Evolutionary conservation across 30 jellyfish, hydroid and myxozoan species (phyloP).

Genomic region (Turritopsis dohrnii): DNA sequence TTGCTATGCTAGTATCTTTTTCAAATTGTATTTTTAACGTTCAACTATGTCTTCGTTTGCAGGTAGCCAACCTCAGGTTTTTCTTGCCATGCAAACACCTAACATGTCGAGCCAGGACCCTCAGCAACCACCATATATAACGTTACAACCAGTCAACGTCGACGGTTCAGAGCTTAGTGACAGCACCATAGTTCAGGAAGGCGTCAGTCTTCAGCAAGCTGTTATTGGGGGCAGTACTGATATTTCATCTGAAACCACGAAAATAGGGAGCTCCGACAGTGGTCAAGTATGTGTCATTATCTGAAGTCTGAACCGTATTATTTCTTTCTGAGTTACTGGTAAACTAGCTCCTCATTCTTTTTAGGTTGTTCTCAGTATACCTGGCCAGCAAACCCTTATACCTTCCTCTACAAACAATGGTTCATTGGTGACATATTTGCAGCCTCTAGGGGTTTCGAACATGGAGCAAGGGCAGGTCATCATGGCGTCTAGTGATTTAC

Average conservation of each 20-base stretch:
- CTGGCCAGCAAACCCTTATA: constrained; percentile 25
- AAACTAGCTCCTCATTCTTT: neutral
- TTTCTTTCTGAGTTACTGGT: neutral
- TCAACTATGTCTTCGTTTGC: neutral
- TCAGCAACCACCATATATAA: constrained; percentile 68
- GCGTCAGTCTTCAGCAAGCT: constrained; percentile 73
- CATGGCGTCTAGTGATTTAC: constrained; percentile 40
- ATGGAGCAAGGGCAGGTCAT: constrained; percentile 40
- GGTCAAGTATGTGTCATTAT: constrained; percentile 8
- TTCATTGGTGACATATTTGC: constrained; percentile 32
- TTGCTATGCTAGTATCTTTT: too few relatives aligned
- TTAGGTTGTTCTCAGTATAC: constrained; percentile 44
- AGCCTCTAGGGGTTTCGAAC: constrained; percentile 29
- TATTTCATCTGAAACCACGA: neutral
- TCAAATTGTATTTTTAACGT: neutral
- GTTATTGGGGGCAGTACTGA: constrained; percentile 29
- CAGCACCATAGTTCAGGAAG: constrained; percentile 70
- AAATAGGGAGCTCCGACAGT: constrained; percentile 7
- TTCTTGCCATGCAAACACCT: constrained; percentile 90
- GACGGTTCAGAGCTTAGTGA: constrained; percentile 65
- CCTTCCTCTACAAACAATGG: constrained; percentile 7
- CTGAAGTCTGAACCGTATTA: neutral
- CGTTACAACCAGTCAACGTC: constrained; percentile 84
- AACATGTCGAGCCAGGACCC: constrained; percentile 63
- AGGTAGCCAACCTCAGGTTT: constrained; percentile 91